Percentiles rank a stretch among this genome's conserved stretches.
Conservation (phyloP, 2,797 vertebrate genomes). For the Tenualosa ilisha region DNA sequence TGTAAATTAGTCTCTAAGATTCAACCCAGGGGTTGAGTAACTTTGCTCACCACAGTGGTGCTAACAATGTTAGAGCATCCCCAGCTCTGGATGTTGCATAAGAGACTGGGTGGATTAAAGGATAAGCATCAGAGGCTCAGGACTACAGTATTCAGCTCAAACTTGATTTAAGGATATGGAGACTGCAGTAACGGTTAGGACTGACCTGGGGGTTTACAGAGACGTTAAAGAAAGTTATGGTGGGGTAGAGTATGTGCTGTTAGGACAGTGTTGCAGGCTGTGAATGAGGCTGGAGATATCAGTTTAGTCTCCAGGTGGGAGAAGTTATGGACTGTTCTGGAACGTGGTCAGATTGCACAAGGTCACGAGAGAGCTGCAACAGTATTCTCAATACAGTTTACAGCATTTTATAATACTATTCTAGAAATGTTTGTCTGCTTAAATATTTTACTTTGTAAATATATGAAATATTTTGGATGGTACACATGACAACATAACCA, state of each 20-base stretch:
- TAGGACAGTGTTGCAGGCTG: not conserved
- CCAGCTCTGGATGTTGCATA: not conserved
- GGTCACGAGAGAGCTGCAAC: not conserved
- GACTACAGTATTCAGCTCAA: not conserved
- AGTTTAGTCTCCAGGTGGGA: not conserved
- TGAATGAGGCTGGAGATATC: not conserved
- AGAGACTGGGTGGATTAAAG: not conserved
- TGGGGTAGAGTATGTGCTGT: not conserved
- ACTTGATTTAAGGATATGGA: not conserved
- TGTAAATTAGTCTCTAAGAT: too few relatives aligned
- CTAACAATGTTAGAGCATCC: not conserved
- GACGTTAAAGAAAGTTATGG: not conserved
- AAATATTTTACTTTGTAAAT: too few relatives aligned
- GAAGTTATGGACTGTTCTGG: not conserved
- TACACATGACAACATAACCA: too few relatives aligned
- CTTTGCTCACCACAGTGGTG: not conserved
- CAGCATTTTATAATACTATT: too few relatives aligned
- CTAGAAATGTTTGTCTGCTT: too few relatives aligned
- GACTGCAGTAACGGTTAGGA: not conserved
- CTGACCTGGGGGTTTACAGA: not conserved
- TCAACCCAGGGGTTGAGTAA: not conserved
- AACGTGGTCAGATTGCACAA: not conserved
- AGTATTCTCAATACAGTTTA: too few relatives aligned
- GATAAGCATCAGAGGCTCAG: not conserved
- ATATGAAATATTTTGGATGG: too few relatives aligned